Percentiles rank a stretch among this genome's conserved stretches.
These are phyloP conservation scores for Lycaon pictus DNA, from an alignment of 2,113 vertebrate species.

Conservation along the genomic window DNA sequence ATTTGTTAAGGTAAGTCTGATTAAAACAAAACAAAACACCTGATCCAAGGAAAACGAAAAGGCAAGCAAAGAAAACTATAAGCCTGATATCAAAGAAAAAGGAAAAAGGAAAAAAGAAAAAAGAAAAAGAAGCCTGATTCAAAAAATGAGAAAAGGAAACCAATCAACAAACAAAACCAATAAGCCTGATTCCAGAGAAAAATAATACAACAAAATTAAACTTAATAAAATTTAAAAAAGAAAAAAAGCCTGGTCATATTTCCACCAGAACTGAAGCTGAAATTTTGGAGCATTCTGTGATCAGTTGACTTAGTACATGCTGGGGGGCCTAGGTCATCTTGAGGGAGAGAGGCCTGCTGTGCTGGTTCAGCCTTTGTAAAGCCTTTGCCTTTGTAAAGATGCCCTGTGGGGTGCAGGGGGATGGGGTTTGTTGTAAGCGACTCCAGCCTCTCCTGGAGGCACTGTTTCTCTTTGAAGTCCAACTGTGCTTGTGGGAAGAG, in stretches of 20 bases:
- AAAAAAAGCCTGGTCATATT: background rate
- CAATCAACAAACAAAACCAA: background rate
- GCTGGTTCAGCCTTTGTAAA: background rate
- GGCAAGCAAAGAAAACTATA: background rate
- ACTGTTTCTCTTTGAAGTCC: background rate
- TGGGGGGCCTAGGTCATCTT: background rate
- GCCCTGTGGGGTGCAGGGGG: background rate
- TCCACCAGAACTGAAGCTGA: background rate
- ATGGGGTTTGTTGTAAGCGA: background rate
- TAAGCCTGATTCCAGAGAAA: background rate
- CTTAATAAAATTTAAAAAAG: background rate
- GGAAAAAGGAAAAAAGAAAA: background rate
- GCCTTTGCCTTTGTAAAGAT: background rate
- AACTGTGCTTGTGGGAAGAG: background rate
- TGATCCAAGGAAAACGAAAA: background rate
- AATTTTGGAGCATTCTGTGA: background rate
- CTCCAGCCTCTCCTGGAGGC: background rate
- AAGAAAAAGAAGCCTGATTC: background rate
- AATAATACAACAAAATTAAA: background rate
- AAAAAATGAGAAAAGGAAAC: background rate
- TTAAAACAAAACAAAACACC: background rate
- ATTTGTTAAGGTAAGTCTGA: background rate
- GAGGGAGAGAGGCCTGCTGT: background rate
- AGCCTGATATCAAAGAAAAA: background rate
- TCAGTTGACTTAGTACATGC: background rate